Conservation (phyloP, 2,113 vertebrate genomes). For the Tragelaphus strepsiceros region DNA sequence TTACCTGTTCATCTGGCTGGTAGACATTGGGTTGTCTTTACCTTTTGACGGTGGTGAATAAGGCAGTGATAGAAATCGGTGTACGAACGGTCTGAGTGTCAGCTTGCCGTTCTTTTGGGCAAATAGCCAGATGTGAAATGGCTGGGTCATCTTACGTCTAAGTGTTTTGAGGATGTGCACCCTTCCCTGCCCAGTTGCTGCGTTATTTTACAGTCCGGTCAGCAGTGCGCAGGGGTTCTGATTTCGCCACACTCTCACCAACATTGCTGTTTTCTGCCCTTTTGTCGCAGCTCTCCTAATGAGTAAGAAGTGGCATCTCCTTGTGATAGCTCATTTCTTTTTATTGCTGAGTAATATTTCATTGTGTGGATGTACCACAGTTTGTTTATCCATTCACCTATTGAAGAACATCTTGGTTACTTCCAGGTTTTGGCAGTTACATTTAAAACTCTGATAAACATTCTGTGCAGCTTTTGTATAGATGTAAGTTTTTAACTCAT, state of each 20-base stretch:
- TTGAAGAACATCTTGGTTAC: neutral
- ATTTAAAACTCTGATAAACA: neutral
- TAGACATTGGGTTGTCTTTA: neutral
- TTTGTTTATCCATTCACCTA: neutral
- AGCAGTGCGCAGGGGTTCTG: neutral
- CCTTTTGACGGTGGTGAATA: neutral
- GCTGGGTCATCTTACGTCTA: neutral
- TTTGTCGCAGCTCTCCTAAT: neutral
- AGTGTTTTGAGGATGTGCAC: neutral
- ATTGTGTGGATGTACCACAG: neutral
- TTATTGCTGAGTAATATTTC: neutral
- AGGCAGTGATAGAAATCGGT: neutral
- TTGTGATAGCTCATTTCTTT: neutral
- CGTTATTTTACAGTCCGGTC: neutral
- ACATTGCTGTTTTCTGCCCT: neutral
- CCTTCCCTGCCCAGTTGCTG: neutral
- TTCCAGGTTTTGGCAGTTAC: neutral
- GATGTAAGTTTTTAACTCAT: neutral
- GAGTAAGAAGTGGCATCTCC: neutral
- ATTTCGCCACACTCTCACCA: neutral
- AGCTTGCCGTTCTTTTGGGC: neutral
- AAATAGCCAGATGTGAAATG: neutral
- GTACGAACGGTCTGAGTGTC: neutral
- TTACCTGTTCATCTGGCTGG: neutral
- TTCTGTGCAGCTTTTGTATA: neutral